phyloP scores from a whole-genome alignment of 1,140 invertebrate species.

The Eupristina koningsbergeri region DNA sequence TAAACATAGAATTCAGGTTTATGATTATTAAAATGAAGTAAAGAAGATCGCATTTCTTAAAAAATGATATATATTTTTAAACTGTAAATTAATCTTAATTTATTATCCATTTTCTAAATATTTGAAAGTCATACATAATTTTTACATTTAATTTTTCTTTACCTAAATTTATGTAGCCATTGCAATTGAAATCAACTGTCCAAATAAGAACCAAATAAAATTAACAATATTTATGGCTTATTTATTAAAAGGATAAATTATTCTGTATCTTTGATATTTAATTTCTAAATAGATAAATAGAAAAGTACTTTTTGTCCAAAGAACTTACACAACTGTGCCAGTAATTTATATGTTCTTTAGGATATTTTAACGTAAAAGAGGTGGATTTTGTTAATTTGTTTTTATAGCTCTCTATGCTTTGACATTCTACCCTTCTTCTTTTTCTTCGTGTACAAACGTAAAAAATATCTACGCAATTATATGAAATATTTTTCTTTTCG shows the following conservation, averaged over 20 bases:
- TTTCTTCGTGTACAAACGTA: neutral
- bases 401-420: neutral
- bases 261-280: no score
- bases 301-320: no score
- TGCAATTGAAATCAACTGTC: neutral
- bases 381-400: neutral
- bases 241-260: no score
- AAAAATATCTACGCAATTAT: neutral
- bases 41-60: no score
- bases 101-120: neutral
- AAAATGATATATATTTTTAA: no score
- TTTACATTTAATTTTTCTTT: neutral
- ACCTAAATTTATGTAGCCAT: neutral
- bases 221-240: no score
- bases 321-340: no score
- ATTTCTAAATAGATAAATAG: no score
- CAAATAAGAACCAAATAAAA: no score
- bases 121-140: neutral
- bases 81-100: no score
- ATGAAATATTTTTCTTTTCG: constrained; percentile 22
- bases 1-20: no score
- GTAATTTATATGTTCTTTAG: neutral
- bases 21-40: no score
- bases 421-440: neutral
- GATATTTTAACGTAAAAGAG: constrained; percentile 1